Evolutionary conservation across 2,888 invertebrate species (phyloP).

Genomic region (Dusona sp.): DNA sequence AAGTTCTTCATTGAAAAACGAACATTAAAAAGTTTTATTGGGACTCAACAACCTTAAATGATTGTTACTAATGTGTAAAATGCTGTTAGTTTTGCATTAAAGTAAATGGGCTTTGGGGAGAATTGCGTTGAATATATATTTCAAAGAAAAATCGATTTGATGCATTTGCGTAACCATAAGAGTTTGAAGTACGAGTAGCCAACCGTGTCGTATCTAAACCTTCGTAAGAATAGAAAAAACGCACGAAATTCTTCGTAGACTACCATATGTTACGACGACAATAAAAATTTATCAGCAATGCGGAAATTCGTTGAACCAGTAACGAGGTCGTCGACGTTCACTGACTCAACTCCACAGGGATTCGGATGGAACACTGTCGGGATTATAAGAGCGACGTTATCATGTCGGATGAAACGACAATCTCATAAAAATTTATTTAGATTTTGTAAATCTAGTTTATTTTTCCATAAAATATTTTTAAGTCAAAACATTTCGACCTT

Average conservation of each 20-base stretch:
- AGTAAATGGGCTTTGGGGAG: background rate
- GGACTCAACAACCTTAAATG: too few relatives aligned
- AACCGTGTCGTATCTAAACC: background rate
- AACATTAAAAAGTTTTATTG: too few relatives aligned
- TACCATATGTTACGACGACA: background rate
- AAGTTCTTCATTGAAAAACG: too few relatives aligned
- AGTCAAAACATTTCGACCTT: background rate
- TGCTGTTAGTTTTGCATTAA: background rate
- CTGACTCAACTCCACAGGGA: constrained; percentile 9
- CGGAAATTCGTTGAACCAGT: constrained; percentile 45
- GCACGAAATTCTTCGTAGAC: constrained; percentile 23
- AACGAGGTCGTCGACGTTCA: constrained; percentile 37
- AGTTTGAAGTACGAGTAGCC: background rate
- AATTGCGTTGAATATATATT: background rate
- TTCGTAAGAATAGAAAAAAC: background rate
- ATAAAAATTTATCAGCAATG: constrained; percentile 44
- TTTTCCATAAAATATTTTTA: background rate
- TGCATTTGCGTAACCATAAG: background rate
- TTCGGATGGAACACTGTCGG: background rate
- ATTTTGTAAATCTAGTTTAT: background rate
- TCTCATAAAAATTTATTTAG: background rate
- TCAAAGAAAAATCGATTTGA: background rate
- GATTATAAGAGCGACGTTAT: constrained; percentile 12
- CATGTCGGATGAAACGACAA: background rate
- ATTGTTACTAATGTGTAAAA: background rate